These are phyloP conservation scores for Nomada hirtipes DNA, from an alignment of 2,888 invertebrate genomes.

Conservation along the genomic window DNA sequence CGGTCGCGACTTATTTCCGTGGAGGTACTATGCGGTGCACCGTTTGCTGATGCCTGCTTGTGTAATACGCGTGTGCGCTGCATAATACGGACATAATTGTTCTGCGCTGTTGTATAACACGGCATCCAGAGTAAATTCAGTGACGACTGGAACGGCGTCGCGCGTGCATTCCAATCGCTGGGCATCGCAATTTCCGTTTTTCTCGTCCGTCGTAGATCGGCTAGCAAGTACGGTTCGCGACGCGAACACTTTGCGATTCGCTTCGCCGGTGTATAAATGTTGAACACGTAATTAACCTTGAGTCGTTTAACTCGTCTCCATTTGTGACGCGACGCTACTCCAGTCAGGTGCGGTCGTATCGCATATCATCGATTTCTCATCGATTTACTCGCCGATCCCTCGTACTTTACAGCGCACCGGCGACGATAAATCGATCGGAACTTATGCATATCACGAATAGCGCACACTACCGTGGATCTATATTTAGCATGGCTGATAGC, in stretches of 20 bases:
- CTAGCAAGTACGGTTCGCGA: too few species aligned
- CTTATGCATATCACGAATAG: neutral
- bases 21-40: neutral
- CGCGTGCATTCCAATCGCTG: neutral
- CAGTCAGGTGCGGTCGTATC: neutral
- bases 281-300: slow-evolving; percentile 19
- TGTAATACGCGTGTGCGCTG: slow-evolving; percentile 69
- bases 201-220: too few species aligned
- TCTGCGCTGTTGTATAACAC: slow-evolving; percentile 75
- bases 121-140: slow-evolving; percentile 72
- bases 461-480: neutral
- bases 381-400: neutral
- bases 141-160: slow-evolving; percentile 63
- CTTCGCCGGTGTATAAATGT: neutral
- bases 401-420: too few species aligned
- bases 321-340: neutral
- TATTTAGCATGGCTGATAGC: neutral
- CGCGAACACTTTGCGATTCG: too few species aligned
- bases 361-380: neutral
- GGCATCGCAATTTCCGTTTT: too few species aligned
- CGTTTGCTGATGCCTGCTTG: slow-evolving; percentile 53
- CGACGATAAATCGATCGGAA: neutral
- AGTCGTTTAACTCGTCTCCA: neutral
- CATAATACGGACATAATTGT: slow-evolving; percentile 78
- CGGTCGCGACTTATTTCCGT: slow-evolving; percentile 19